Conservation (phyloP, 2,113 vertebrate species). For the Tretioscincus oriximinensis region DNA sequence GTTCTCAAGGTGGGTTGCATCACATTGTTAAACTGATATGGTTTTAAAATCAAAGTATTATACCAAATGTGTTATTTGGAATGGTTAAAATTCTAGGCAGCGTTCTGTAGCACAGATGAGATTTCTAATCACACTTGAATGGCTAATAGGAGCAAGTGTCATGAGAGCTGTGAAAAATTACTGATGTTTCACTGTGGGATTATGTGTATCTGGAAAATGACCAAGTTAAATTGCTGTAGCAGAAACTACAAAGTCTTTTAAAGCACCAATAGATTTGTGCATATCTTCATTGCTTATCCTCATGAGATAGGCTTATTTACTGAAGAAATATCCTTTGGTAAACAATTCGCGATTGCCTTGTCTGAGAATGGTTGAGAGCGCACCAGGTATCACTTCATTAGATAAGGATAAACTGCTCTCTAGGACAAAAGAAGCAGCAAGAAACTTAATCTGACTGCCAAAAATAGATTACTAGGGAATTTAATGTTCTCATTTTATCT, state of each 20-base stretch:
- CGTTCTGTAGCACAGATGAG: background rate
- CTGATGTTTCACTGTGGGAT: background rate
- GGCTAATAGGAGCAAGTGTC: background rate
- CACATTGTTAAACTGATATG: background rate
- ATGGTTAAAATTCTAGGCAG: background rate
- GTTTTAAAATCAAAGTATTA: background rate
- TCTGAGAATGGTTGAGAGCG: background rate
- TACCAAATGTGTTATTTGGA: background rate
- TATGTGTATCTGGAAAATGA: background rate
- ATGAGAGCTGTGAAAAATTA: background rate
- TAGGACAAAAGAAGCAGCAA: slow-evolving; percentile 7
- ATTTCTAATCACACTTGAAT: background rate
- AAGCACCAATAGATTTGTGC: background rate
- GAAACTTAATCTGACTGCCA: background rate
- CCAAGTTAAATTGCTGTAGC: background rate
- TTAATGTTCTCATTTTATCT: slow-evolving; percentile 18
- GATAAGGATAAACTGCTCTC: slow-evolving; percentile 9
- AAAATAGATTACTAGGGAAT: background rate
- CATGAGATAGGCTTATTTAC: background rate
- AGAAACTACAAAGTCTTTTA: background rate
- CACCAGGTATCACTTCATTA: background rate
- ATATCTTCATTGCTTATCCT: background rate
- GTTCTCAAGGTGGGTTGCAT: too few relatives aligned
- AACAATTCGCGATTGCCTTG: background rate
- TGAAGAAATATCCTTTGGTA: slow-evolving; percentile 9